Evolutionary conservation across 2,797 vertebrate species (phyloP).

Genomic region (Dromococcyx pavoninus): DNA sequence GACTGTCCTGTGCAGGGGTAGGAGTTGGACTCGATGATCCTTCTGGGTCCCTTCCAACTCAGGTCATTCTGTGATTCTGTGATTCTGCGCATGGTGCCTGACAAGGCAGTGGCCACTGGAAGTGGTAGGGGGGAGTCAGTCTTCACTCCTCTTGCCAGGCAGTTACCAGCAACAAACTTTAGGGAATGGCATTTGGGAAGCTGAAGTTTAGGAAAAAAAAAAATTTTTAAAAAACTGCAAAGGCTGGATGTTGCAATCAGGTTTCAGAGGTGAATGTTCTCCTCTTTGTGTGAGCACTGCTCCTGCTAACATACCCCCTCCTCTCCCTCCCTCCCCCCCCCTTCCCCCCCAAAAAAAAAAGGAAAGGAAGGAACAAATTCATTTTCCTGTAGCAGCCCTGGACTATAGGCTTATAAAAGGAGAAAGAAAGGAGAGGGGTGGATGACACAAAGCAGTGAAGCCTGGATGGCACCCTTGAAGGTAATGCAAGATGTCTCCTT

Average conservation of each 20-base stretch:
- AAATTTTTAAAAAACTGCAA: fast-evolving
- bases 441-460: neutral
- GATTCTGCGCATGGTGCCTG: no score
- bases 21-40: no score
- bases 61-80: no score
- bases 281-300: neutral
- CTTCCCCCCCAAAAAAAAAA: neutral
- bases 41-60: no score
- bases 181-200: neutral
- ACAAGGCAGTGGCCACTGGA: no score
- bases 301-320: fast-evolving
- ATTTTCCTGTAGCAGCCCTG: neutral
- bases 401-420: neutral
- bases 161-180: neutral
- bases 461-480: neutral
- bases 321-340: no score
- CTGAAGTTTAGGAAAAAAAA: neutral
- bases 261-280: neutral
- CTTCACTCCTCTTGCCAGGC: neutral
- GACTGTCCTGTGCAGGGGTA: no score
- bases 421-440: neutral
- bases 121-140: no score
- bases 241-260: neutral
- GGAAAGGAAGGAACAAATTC: neutral
- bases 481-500: neutral